Percentiles rank a stretch among this genome's conserved stretches.
These are phyloP conservation scores for Trigoniulus corallinus DNA, from an alignment of 1,140 invertebrate species.

Conservation along the genomic window DNA sequence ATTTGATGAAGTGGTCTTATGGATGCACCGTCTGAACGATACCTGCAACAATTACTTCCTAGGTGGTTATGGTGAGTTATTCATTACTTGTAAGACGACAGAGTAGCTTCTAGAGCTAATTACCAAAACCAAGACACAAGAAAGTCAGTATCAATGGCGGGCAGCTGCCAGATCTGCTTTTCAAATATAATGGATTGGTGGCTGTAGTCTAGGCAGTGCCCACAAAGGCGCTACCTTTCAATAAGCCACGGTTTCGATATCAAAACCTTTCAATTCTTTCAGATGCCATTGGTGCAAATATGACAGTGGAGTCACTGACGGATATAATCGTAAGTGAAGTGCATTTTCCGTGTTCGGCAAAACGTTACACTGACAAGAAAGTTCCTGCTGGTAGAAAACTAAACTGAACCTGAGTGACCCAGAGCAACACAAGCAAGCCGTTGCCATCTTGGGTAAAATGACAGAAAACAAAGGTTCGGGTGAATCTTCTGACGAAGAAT, in stretches of 20 bases:
- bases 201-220: no score
- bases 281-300: neutral
- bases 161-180: no score
- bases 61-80: slow-evolving; percentile 16
- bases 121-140: no score
- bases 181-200: no score
- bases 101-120: no score
- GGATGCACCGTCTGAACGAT: slow-evolving; percentile 12
- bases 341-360: neutral
- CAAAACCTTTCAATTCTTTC: neutral
- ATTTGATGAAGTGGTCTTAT: slow-evolving; percentile 19
- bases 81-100: no score
- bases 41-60: slow-evolving; percentile 14
- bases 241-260: neutral
- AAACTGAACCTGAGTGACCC: slow-evolving; percentile 1
- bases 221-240: no score
- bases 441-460: neutral
- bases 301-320: neutral
- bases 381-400: neutral
- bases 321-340: neutral
- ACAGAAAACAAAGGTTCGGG: no score
- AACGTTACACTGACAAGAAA: neutral
- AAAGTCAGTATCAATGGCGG: no score
- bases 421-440: neutral
- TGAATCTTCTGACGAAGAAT: neutral